phyloP scores from a whole-genome alignment of 2,113 vertebrate genomes.

The Entelurus aequoreus region DNA sequence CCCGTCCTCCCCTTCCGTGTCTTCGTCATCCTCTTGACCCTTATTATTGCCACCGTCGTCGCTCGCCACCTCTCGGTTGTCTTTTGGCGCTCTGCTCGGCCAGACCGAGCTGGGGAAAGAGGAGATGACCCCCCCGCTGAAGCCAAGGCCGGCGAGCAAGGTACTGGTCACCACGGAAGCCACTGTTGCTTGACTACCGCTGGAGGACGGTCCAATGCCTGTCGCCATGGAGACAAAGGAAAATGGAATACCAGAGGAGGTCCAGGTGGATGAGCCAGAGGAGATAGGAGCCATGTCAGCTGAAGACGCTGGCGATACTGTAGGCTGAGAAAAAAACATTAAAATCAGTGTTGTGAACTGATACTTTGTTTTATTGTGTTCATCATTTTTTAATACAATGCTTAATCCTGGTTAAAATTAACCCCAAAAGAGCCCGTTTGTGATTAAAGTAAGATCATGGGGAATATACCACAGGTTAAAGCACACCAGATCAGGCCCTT shows the following conservation, averaged over 20 bases:
- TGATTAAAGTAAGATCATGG: no score
- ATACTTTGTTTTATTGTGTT: not conserved
- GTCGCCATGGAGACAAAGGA: constrained; percentile 98
- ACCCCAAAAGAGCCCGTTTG: no score
- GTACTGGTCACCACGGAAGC: constrained; percentile 95
- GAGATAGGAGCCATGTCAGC: constrained; percentile 98
- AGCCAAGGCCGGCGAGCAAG: constrained; percentile 87
- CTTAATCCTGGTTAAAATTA: no score
- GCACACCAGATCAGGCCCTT: no score
- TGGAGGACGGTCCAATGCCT: constrained; percentile 90
- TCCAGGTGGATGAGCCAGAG: constrained; percentile 96
- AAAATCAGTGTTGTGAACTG: not conserved
- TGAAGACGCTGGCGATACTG: constrained; percentile 89
- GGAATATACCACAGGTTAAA: no score
- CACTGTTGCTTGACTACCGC: constrained; percentile 90
- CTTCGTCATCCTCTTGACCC: constrained; percentile 63
- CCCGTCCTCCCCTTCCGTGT: constrained; percentile 73
- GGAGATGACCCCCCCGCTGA: constrained; percentile 86
- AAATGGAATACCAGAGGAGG: constrained; percentile 91
- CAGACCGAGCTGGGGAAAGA: constrained; percentile 93
- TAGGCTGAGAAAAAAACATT: constrained; percentile 74
- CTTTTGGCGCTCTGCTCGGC: constrained; percentile 78
- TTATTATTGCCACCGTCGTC: constrained; percentile 76
- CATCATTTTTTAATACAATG: no score
- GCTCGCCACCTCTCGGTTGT: constrained; percentile 67